phyloP scores from a whole-genome alignment of 2,888 invertebrate genomes.

The Limnephilus auricula region DNA sequence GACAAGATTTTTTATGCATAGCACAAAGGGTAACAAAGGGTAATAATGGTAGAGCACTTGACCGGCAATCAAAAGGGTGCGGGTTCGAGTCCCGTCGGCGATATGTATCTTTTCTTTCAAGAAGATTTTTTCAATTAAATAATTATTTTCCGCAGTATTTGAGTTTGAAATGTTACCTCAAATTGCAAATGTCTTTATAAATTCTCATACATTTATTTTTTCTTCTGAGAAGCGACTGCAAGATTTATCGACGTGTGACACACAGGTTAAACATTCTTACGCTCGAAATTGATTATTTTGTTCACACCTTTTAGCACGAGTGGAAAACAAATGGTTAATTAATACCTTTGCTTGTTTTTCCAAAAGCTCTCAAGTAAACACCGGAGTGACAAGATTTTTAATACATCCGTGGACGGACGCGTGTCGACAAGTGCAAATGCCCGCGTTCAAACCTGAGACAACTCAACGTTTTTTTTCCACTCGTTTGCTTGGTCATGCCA shows the following conservation, averaged over 20 bases:
- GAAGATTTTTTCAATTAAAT: too few relatives aligned
- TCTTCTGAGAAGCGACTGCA: background rate
- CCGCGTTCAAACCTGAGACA: background rate
- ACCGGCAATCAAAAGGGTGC: too few relatives aligned
- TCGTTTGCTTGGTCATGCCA: background rate
- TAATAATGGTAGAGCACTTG: too few relatives aligned
- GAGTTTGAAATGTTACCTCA: too few relatives aligned
- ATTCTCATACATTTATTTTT: background rate
- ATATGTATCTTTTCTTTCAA: too few relatives aligned
- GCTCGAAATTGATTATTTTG: constrained; percentile 2
- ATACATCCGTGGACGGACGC: constrained; percentile 9
- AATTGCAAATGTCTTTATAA: background rate
- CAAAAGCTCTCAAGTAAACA: background rate
- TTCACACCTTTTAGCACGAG: constrained; percentile 20
- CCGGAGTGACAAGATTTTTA: constrained; percentile 32
- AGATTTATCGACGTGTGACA: background rate
- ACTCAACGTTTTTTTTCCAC: background rate
- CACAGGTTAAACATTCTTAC: background rate
- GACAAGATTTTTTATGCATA: too few relatives aligned
- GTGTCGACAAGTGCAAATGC: constrained; percentile 16
- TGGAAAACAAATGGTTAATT: background rate
- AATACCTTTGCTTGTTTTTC: background rate
- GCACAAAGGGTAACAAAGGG: too few relatives aligned
- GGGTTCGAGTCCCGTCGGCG: too few relatives aligned
- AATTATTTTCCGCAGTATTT: too few relatives aligned